Evolutionary conservation across 2,888 invertebrate genomes (phyloP), one percentile per base, ranked within the genome.

Genomic region (Spilarctia lutea): DNA sequence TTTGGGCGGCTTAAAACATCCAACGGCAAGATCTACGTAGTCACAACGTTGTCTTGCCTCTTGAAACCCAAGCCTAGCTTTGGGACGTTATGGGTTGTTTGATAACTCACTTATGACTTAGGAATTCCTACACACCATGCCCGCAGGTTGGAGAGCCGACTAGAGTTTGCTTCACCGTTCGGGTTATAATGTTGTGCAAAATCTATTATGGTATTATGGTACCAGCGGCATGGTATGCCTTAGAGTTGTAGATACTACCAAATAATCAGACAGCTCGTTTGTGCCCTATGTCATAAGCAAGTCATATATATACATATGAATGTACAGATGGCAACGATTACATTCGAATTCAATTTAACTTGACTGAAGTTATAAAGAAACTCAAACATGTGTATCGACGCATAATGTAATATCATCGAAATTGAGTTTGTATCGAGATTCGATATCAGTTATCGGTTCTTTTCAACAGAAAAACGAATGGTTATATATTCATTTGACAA

Each of bases 371-470:
- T 63, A 63, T 30, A 63, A 27, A 63, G 63, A 18, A 63, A 30
- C 7, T 63, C 30, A 30, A 63, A 63, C 30, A 30, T 30, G 30
- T 63, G 30, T 60, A 16, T 11, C 16, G 1, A 3, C 18, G 3
- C 45, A 35, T 35, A 3, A 68, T 52, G 42, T 68, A 68, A 68
- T 27, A 65, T 63, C 33, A 45, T 48, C 13, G n/a, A 60, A 42
- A 27, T 52, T 6, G 24, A 52, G 42, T 65, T 30, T 39, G 45
- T 52, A 71, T 33, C 20, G 1, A 70, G 70, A 71, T 66, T 66
- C 70, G 56, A 72, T 71, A 73, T 75, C 74, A 63, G 71, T 70
- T 75, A 72, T 74, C 52, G 72, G 24, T 35, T 74, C n/a, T 75
- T 75, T 68, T 72, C 42, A 52, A 33, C 45, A 68, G 68, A 39